Conservation (phyloP, 2,113 vertebrate species). For the Grammomys surdaster region DNA sequence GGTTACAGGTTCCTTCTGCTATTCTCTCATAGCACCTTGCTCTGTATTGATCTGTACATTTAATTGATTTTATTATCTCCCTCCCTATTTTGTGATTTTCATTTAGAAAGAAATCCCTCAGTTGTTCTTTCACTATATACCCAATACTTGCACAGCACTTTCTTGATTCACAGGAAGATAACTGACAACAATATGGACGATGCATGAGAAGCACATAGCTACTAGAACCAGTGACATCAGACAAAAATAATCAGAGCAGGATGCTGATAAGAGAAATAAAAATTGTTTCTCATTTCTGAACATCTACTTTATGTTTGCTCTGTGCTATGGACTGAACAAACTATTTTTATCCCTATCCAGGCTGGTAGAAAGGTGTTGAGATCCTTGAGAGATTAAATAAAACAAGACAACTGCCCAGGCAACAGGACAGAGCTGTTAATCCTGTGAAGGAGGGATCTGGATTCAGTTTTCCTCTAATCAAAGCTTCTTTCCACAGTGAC, state of each 20-base stretch:
- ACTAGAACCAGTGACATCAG: not conserved
- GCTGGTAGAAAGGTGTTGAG: constrained; percentile 1
- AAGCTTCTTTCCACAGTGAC: constrained; percentile 42
- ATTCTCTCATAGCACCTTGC: not conserved
- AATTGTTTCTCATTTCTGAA: constrained; percentile 19
- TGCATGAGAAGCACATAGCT: not conserved
- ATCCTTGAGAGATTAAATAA: constrained; percentile 37
- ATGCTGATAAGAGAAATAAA: constrained; percentile 17
- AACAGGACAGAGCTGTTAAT: not conserved
- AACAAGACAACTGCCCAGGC: not conserved
- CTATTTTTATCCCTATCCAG: constrained; percentile 17
- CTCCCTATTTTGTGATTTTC: constrained; percentile 34
- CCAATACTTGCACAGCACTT: not conserved
- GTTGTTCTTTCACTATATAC: not conserved
- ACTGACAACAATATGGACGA: constrained; percentile 25
- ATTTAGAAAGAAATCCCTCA: not conserved
- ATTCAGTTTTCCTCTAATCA: constrained; percentile 10
- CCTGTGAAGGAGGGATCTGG: not conserved
- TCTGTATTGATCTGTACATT: not conserved
- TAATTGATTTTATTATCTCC: constrained; percentile 11
- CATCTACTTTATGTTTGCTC: not conserved
- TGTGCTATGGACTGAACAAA: not conserved
- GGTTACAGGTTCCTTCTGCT: not conserved
- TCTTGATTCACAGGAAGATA: constrained; percentile 38
- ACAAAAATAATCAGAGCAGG: not conserved